These are phyloP conservation scores for Toxotes jaculatrix DNA, from an alignment of 2,113 vertebrate species.

Conservation along the genomic window DNA sequence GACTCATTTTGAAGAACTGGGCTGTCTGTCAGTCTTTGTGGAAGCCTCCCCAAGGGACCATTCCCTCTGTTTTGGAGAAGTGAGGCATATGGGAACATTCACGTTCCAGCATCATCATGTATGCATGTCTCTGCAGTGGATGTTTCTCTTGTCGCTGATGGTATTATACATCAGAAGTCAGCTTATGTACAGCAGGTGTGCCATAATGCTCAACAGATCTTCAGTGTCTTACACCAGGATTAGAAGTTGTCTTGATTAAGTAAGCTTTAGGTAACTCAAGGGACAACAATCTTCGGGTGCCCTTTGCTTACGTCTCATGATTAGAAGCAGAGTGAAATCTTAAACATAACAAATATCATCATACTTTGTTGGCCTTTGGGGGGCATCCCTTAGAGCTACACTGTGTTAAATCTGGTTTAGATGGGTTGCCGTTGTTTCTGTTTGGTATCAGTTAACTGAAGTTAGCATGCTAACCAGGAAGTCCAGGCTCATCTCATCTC, in stretches of 20 bases:
- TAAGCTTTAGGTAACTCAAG: conserved; percentile 53
- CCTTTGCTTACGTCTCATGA: conserved; percentile 54
- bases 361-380: conserved; percentile 21
- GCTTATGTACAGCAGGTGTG: conserved; percentile 71
- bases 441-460: conserved; percentile 6
- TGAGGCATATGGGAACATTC: conserved; percentile 57
- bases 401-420: conserved; percentile 43
- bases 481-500: too few relatives aligned
- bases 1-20: conserved; percentile 27
- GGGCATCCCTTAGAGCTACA: conserved; percentile 16
- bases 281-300: conserved; percentile 53
- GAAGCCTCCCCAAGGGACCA: conserved; percentile 5
- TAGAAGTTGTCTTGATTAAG: conserved; percentile 73
- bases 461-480: too few relatives aligned
- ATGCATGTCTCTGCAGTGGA: conserved; percentile 47
- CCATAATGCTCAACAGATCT: conserved; percentile 66
- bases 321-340: conserved; percentile 52
- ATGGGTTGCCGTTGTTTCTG: conserved; percentile 19
- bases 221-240: conserved; percentile 70
- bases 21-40: conserved; percentile 58
- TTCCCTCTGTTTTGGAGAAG: conserved; percentile 45
- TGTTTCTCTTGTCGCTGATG: conserved; percentile 57
- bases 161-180: conserved; percentile 64
- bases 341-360: conserved; percentile 38
- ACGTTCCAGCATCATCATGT: conserved; percentile 36